Evolutionary conservation across 2,113 vertebrate genomes (phyloP).

Genomic region (Eulacestoma nigropectus): DNA sequence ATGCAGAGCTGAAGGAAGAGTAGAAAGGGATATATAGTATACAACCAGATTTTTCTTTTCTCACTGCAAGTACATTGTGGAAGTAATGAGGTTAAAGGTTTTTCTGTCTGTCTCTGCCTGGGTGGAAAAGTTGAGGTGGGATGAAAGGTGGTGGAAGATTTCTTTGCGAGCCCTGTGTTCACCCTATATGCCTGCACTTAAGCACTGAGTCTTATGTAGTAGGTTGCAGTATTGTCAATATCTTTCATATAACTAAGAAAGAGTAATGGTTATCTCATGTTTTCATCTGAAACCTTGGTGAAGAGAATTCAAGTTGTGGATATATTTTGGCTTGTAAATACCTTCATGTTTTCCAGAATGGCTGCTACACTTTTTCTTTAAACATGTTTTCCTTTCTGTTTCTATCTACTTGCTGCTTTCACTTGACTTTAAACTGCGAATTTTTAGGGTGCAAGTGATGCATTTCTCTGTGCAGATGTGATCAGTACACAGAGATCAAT

Average conservation of each 20-base stretch:
- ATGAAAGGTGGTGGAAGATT: neutral
- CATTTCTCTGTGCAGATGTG: neutral
- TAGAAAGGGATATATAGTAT: neutral
- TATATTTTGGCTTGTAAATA: neutral
- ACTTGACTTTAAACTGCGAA: neutral
- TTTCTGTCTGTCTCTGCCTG: neutral
- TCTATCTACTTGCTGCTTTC: neutral
- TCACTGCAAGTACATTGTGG: neutral
- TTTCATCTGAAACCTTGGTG: neutral
- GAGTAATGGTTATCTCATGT: neutral
- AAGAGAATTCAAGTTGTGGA: neutral
- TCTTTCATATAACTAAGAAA: neutral
- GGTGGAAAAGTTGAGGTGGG: neutral
- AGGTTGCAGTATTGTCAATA: neutral
- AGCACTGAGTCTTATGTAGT: neutral
- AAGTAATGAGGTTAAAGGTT: neutral
- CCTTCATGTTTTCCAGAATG: neutral
- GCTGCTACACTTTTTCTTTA: neutral
- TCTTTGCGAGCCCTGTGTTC: neutral
- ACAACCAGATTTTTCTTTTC: neutral
- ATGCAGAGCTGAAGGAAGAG: neutral
- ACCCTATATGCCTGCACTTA: neutral
- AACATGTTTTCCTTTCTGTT: neutral
- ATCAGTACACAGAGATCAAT: neutral
- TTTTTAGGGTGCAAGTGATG: neutral